Percentiles rank a stretch among this genome's conserved stretches.
phyloP scores from a whole-genome alignment of 2,797 vertebrate species.

The Eidolon dupreanum region DNA sequence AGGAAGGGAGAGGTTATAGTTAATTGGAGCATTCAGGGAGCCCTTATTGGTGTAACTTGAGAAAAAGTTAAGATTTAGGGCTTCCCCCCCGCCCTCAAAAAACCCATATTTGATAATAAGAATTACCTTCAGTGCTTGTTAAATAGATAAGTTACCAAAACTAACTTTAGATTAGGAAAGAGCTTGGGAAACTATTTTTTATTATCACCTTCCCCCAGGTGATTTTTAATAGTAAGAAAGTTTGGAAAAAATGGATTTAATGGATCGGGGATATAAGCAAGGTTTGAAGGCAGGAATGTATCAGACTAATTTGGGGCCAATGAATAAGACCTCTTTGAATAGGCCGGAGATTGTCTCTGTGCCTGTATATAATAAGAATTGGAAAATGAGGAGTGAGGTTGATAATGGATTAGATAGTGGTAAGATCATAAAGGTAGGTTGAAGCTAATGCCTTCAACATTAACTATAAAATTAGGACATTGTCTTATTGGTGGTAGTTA shows the following conservation, averaged over 20 bases:
- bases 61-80: not conserved
- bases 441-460: conserved; percentile 31
- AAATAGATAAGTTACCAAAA: conserved; percentile 37
- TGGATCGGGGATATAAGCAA: not conserved
- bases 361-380: not conserved
- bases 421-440: conserved; percentile 33
- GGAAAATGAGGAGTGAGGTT: not conserved
- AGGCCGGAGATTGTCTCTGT: conserved; percentile 44
- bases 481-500: conserved; percentile 29
- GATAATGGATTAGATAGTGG: conserved; percentile 30
- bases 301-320: not conserved
- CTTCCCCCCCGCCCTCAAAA: not conserved
- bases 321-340: not conserved
- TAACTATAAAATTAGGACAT: conserved; percentile 42
- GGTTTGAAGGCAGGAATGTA: not conserved
- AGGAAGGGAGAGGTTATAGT: not conserved
- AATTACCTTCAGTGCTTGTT: conserved; percentile 27
- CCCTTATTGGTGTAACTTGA: not conserved
- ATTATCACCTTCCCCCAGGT: not conserved
- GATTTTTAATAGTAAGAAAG: not conserved
- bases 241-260: conserved; percentile 8
- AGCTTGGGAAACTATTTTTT: not conserved
- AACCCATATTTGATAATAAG: conserved; percentile 11
- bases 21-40: conserved; percentile 37
- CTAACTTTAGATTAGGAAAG: not conserved